Evolutionary conservation across 1,140 invertebrate genomes (phyloP), one percentile per base, ranked within the genome.

Genomic region (Hyposmocoma kahamanoa): DNA sequence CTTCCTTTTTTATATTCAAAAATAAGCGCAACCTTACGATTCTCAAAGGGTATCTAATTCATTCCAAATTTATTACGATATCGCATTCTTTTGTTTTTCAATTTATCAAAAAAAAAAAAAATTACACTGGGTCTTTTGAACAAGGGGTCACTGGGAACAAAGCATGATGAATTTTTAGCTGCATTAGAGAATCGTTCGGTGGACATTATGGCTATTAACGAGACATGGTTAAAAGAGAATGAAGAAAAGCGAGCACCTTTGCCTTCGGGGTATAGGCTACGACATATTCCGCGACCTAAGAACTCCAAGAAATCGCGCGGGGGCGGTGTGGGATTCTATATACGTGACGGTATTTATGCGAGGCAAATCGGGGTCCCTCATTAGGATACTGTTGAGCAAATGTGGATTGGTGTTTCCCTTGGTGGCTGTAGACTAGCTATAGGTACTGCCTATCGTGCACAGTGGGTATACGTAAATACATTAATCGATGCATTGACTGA

Each of bases 401-500:
- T 26, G 24, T 26, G 24, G 24, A 6, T 26, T 6, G 11, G 24
- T 11, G 5, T 6, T 26, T 6, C 5, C 5, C 5, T 26, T 5
- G 11, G 11, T 26, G 24, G 24, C 11, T 6, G 5, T 26, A 5
- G 11, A 6, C 11, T 6, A 6, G 11, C 11, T 11, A 26, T 26
- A 26, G 24, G 24, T 26, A 26, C 24, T 26, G 24, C 24, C 24
- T 26, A 26, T 26, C 24, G 24, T 26, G 5, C 24, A 6, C 24
- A 5, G 11, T 26, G 24, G 24, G 5, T 6, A 26, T 6, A 26
- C 11, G 11, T 26, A 6, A 26, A 26, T 11, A 26, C 24, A 6
- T 26, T 26, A 6, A 5, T 26, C 24, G 24, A 51, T 22, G 20
- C 42, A 5, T 13, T 44, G 34, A 49, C 36, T 3, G 38, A 28